These are phyloP conservation scores for Parazoanthus darwini DNA, from an alignment of 92 coral and sea anemone genomes.

Conservation along the genomic window DNA sequence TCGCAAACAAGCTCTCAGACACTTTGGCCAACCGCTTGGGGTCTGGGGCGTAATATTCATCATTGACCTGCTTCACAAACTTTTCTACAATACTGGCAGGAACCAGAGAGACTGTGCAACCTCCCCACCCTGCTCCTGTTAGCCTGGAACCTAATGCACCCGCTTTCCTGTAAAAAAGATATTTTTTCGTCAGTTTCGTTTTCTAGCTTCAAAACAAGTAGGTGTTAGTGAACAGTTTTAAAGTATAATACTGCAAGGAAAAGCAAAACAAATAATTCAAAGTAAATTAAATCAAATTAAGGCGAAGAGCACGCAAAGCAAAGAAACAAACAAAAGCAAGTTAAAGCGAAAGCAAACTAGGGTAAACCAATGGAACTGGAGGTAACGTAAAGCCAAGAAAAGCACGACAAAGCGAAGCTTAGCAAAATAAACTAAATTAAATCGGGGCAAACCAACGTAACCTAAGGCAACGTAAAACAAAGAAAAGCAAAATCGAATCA, in stretches of 20 bases:
- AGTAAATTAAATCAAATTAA: too few species aligned
- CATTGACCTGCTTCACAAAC: slow-evolving; percentile 76
- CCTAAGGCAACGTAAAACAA: too few species aligned
- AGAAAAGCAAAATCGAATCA: too few species aligned
- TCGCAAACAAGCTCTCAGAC: slow-evolving; percentile 89
- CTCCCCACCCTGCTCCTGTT: slow-evolving; percentile 99
- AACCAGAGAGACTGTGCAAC: slow-evolving; percentile 97
- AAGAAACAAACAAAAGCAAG: too few species aligned
- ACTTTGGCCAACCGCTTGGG: slow-evolving; percentile 74
- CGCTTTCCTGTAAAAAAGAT: slow-evolving; percentile 61
- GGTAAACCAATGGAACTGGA: not conserved
- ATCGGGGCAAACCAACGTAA: not conserved
- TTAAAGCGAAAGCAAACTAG: not conserved
- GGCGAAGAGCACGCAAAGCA: too few species aligned
- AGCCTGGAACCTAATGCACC: slow-evolving; percentile 99
- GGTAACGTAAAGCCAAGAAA: too few species aligned
- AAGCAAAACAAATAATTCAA: too few species aligned
- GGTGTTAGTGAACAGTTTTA: too few species aligned
- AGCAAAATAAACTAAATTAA: not conserved
- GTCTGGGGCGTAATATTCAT: slow-evolving; percentile 81
- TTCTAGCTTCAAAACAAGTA: not conserved
- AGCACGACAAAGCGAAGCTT: too few species aligned
- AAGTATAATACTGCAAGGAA: too few species aligned
- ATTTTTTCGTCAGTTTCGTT: not conserved
- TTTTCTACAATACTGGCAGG: slow-evolving; percentile 75